Percentiles rank a stretch among this genome's conserved stretches.
phyloP scores from a whole-genome alignment of 2,113 vertebrate genomes.

The Anthoscopus minutus region DNA sequence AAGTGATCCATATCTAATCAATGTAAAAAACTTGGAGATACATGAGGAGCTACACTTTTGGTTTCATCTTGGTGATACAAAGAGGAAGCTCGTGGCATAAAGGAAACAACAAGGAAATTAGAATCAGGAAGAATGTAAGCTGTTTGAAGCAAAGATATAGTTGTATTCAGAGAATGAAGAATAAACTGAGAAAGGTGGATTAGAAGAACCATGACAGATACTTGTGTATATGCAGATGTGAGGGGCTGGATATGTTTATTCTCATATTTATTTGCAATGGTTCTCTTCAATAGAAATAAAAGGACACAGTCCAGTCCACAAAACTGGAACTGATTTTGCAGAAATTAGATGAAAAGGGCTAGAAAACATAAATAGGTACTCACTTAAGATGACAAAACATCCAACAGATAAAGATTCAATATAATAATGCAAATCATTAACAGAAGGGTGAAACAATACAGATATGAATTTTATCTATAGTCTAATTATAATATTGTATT shows the following conservation, averaged over 20 bases:
- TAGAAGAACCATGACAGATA: background rate
- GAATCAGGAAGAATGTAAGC: background rate
- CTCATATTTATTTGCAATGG: background rate
- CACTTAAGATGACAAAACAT: background rate
- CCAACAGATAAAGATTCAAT: background rate
- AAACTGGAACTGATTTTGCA: conserved; percentile 34
- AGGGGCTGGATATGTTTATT: background rate
- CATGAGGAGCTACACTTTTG: background rate
- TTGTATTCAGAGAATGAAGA: background rate
- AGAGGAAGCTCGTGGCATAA: background rate
- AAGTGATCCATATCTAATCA: background rate
- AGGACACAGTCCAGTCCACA: background rate
- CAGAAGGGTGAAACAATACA: background rate
- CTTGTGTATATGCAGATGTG: background rate
- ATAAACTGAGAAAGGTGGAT: background rate
- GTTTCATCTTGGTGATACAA: background rate
- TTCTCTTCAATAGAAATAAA: conserved; percentile 4
- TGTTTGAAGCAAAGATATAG: background rate
- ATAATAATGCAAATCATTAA: background rate
- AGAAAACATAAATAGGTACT: background rate
- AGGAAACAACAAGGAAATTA: background rate
- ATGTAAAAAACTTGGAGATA: background rate
- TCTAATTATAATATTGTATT: background rate
- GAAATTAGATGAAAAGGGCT: conserved; percentile 21
- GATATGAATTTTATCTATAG: background rate